Base-by-base conservation (phyloP, 2,888 invertebrate species). In the Megamerina dolium region DNA sequence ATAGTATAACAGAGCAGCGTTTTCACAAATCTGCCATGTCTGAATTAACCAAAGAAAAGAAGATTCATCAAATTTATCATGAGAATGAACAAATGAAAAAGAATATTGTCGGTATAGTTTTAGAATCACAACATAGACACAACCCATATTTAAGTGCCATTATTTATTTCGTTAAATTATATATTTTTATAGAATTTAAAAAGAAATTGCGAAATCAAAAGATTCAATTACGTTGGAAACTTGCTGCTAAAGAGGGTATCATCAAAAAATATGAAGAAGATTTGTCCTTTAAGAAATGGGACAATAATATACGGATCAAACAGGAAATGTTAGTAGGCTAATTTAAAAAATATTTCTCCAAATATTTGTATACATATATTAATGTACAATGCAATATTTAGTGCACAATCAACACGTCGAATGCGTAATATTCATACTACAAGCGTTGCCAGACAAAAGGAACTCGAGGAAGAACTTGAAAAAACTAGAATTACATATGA, bases 251-350 rank as follows among this genome's bases (percentile, higher is more conserved):
- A 33, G 55, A 56, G 26, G 48, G 52, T 9, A 44, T 60, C 3
- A 58, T 60, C 13, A 52, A 57, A 32, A 61, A 60, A 43, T 58
- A 56, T 45, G 57, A 59, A 43, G 55, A 57, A 16, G 57, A 57
- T 43, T 48, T 62, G 37, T 53, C 61, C 3, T 39, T 49, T 12
- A 57, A 54, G 5, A 61, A 56, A 46, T 60, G 58, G 56, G 56
- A 60, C 10, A 62, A 60, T 41, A 59, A 55, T 37, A 49, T 60
- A 5, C 53, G 54, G 20, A 56, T 61, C 4, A 56, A 59, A 46
- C 52, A 55, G 23, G 59, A 60, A 56, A 55, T 61, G 62, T 62
- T 46, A 38, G 43, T 39, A 19, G 20, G 32, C 18, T 12, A 10
- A 13, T 33, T 21, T 1, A n/a, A 10, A 19, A 18, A 18, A n/a